A percentile compares a stretch with the other conserved stretches of the same genome.
These are phyloP conservation scores for Pemphigus obesinymphae DNA, from an alignment of 1,140 invertebrate genomes.

Conservation along the genomic window DNA sequence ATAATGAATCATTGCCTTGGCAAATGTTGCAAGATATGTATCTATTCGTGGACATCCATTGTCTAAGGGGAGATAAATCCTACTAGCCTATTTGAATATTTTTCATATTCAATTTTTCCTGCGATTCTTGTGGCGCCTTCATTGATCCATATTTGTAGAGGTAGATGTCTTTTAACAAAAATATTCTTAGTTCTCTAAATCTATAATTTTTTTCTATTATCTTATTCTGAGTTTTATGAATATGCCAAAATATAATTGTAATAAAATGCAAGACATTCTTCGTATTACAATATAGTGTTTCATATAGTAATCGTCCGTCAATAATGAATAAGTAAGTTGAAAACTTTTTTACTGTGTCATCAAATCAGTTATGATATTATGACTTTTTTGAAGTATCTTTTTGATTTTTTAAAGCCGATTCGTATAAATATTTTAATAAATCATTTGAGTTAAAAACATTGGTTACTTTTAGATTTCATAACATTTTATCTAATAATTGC, in stretches of 20 bases:
- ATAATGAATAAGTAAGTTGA: background rate
- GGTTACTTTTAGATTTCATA: background rate
- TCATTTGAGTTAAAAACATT: background rate
- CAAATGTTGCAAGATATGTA: background rate
- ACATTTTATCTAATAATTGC: background rate
- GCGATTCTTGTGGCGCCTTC: background rate
- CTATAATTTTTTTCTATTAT: background rate
- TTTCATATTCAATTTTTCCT: background rate
- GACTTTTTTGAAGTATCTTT: background rate
- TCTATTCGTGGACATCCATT: background rate
- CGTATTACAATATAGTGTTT: background rate
- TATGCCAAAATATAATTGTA: background rate
- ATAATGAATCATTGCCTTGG: background rate
- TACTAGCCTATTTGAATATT: background rate
- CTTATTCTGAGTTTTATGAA: background rate
- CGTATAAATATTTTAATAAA: background rate
- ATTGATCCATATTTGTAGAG: background rate
- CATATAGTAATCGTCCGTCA: background rate
- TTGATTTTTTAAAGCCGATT: background rate
- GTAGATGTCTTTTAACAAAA: background rate
- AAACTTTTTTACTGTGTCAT: background rate
- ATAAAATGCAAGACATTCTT: background rate
- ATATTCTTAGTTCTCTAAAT: background rate
- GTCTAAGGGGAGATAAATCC: background rate
- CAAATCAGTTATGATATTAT: background rate